Conservation (phyloP, 2,113 vertebrate species). For the Zapornia atra region DNA sequence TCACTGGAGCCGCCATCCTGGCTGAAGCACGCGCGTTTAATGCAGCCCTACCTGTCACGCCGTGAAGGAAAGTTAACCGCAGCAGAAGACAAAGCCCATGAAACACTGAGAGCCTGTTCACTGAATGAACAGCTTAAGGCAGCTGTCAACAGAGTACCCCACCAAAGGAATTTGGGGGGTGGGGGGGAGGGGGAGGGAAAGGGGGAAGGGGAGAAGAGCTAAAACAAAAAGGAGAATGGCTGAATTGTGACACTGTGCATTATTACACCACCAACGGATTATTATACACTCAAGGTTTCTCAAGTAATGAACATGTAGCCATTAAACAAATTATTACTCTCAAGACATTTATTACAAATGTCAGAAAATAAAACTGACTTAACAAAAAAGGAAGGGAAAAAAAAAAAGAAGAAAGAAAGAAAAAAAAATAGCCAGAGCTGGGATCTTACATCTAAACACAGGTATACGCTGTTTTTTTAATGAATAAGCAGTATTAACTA, state of each 20-base stretch:
- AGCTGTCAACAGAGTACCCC: slow-evolving; percentile 68
- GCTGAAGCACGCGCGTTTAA: neutral
- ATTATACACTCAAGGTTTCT: slow-evolving; percentile 71
- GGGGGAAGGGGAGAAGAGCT: neutral
- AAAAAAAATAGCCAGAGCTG: slow-evolving; percentile 71
- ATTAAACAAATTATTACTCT: slow-evolving; percentile 80
- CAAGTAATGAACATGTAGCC: slow-evolving; percentile 79
- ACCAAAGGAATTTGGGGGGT: neutral
- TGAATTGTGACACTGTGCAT: slow-evolving; percentile 54
- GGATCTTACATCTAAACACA: slow-evolving; percentile 81
- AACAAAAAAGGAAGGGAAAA: slow-evolving; percentile 18
- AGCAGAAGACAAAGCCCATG: slow-evolving; percentile 64
- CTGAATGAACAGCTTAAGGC: slow-evolving; percentile 72
- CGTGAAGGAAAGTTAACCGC: slow-evolving; percentile 28
- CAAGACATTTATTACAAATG: slow-evolving; percentile 86
- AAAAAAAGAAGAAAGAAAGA: slow-evolving; percentile 45
- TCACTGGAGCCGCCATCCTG: neutral
- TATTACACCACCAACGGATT: slow-evolving; percentile 58
- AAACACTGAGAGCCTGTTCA: slow-evolving; percentile 72
- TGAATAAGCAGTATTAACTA: slow-evolving; percentile 86
- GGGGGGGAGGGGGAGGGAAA: too few relatives aligned
- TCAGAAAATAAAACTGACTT: slow-evolving; percentile 81
- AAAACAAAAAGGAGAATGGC: slow-evolving; percentile 28
- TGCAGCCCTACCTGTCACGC: slow-evolving; percentile 35
- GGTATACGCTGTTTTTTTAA: slow-evolving; percentile 75